Conservation (phyloP, 2,888 invertebrate species). For the Philereme transversata region DNA sequence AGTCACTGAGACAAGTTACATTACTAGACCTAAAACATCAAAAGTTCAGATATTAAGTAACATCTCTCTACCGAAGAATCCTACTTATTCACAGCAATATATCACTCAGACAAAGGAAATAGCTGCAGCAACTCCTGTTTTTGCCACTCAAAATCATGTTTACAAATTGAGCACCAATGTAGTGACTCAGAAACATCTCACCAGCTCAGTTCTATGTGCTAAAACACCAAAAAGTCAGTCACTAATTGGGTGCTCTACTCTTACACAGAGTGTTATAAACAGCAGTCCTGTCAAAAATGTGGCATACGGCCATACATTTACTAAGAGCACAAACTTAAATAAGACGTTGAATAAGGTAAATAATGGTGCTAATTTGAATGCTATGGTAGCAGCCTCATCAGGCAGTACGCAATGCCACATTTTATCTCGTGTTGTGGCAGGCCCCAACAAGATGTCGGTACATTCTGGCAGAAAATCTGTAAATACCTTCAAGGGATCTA, state of each 20-base stretch:
- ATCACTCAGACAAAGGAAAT: slow-evolving; percentile 69
- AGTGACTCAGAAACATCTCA: slow-evolving; percentile 67
- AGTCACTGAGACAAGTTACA: slow-evolving; percentile 71
- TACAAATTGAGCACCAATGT: slow-evolving; percentile 73
- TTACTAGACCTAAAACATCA: slow-evolving; percentile 67
- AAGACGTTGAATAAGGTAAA: slow-evolving; percentile 73
- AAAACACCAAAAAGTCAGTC: slow-evolving; percentile 74
- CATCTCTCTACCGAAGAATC: slow-evolving; percentile 74
- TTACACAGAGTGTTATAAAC: slow-evolving; percentile 67
- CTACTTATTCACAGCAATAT: slow-evolving; percentile 71
- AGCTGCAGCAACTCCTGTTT: slow-evolving; percentile 62
- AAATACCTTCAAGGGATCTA: slow-evolving; percentile 69
- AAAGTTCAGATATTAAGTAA: slow-evolving; percentile 82
- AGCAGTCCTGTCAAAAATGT: slow-evolving; percentile 74
- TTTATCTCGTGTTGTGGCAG: slow-evolving; percentile 76
- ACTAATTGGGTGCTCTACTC: slow-evolving; percentile 67
- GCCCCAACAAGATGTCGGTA: slow-evolving; percentile 78
- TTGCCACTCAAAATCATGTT: slow-evolving; percentile 73
- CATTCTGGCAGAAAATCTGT: slow-evolving; percentile 75
- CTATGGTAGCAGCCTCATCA: slow-evolving; percentile 71
- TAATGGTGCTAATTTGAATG: slow-evolving; percentile 78
- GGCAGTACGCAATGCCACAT: slow-evolving; percentile 77
- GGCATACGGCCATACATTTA: slow-evolving; percentile 71
- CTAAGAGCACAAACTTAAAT: slow-evolving; percentile 72
- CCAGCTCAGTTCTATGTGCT: slow-evolving; percentile 71